These are phyloP conservation scores for Acanthopleura granulata DNA, from an alignment of 2,888 invertebrate species.

Conservation along the genomic window DNA sequence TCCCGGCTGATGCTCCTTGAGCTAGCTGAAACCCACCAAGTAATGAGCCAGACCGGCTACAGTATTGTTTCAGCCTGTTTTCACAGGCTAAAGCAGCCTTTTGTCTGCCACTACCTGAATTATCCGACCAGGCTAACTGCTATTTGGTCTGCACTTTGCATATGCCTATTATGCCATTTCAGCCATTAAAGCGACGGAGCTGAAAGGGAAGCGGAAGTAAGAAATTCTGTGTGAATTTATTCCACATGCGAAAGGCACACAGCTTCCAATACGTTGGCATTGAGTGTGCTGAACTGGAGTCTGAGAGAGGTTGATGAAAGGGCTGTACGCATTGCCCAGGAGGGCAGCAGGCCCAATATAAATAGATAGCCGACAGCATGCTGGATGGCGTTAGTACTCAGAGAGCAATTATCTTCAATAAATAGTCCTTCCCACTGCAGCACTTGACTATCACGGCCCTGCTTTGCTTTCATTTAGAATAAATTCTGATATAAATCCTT, in stretches of 20 bases:
- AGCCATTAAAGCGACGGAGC: slow-evolving; percentile 10
- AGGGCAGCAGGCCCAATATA: background rate
- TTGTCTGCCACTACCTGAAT: slow-evolving; percentile 16
- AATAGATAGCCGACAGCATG: slow-evolving; percentile 5
- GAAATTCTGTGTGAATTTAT: slow-evolving; percentile 19
- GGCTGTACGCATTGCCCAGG: background rate
- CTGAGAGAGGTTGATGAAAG: slow-evolving; percentile 2
- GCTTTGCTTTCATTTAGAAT: background rate
- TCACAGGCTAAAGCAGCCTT: slow-evolving; percentile 12
- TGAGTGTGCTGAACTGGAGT: background rate
- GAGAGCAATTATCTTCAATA: slow-evolving; percentile 14
- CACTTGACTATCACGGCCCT: background rate
- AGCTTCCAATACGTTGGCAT: background rate
- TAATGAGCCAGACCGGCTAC: slow-evolving; percentile 1
- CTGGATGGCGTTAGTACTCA: background rate
- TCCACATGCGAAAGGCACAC: slow-evolving; percentile 8
- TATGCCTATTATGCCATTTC: slow-evolving; percentile 20
- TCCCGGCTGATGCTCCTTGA: background rate
- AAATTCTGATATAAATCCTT: background rate
- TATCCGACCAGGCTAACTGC: background rate
- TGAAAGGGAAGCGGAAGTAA: slow-evolving; percentile 18
- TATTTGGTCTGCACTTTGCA: slow-evolving; percentile 20
- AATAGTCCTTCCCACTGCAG: background rate
- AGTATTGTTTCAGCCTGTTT: slow-evolving; percentile 17
- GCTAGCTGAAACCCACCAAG: slow-evolving; percentile 8